Evolutionary conservation across 1,140 invertebrate species (phyloP), one percentile per base, ranked within the genome.

Genomic region (Calliopsis andreniformis): DNA sequence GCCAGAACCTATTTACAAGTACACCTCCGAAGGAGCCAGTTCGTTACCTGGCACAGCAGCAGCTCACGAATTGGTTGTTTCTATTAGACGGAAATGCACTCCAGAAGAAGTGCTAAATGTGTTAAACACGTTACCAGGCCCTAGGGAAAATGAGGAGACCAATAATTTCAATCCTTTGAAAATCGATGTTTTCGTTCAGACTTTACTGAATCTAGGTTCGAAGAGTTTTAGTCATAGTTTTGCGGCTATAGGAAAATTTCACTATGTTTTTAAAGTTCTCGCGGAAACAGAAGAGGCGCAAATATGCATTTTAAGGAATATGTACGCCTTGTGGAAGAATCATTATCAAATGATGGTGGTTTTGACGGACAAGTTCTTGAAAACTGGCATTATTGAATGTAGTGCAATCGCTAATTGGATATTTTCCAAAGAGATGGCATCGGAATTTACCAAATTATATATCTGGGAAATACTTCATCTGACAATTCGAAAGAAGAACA

Each of bases 151-250:
- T 82, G 95, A 94, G 84, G 95, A 96, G 80, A 91, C 92, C 32
- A 95, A 94, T 35, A 92, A 94, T 25, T 96, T 96, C 87, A 98
- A 98, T 92, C 97, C 97, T 0, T 89, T 98, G 39, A 98, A 98
- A 92, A 98, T 99, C 55, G 98, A 99, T 87, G 97, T 99, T 0
- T 99, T 99, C 91, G 97, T 98, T 7, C 97, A 99, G 85, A 98
- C 98, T 0, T 91, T 99, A 68, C 93, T 99, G 0, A 97, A 98
- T 88, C 92, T 99, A 49, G 98, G 98, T 25, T 97, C 96, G 2
- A 99, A 99, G 92, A 99, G 98, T 87, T 98, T 99, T 87, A 99
- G 98, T 80, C 99, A 99, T 89, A 98, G 97, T 83, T 99, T 99
- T 92, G 97, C 98, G 18, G 98, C 98, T 45, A 97, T 99, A 84